Conservation (phyloP, 2,888 invertebrate species). For the Sphaerophoria taeniata region DNA sequence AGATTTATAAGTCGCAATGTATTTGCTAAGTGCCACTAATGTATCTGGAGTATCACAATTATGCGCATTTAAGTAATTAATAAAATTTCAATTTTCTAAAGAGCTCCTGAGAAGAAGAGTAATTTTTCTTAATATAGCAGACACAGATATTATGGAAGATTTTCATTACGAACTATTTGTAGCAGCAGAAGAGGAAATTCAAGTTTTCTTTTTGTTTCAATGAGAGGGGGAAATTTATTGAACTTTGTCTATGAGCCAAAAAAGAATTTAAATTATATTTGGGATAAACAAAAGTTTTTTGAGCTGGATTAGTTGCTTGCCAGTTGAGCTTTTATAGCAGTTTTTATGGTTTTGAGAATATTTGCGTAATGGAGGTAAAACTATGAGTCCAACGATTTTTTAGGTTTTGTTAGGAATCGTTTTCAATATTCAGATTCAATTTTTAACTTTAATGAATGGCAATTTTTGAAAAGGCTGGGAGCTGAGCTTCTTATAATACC, state of each 20-base stretch:
- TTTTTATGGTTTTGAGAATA: too few relatives aligned
- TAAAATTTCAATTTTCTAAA: constrained; percentile 34
- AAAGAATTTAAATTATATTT: constrained; percentile 4
- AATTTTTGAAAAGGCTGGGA: too few relatives aligned
- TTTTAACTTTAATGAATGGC: too few relatives aligned
- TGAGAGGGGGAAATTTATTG: constrained; percentile 16
- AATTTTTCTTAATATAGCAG: constrained; percentile 6
- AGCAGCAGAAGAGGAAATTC: background rate
- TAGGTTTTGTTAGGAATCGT: too few relatives aligned
- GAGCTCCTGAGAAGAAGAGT: constrained; percentile 19
- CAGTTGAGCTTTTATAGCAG: constrained; percentile 21
- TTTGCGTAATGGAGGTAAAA: too few relatives aligned
- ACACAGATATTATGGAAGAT: constrained; percentile 7
- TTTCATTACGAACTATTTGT: constrained; percentile 29
- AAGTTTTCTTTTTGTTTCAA: background rate
- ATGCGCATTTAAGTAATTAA: constrained; percentile 51
- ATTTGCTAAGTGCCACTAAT: constrained; percentile 51
- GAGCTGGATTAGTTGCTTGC: background rate
- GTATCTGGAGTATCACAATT: constrained; percentile 22
- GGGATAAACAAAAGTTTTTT: background rate
- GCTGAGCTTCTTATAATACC: too few relatives aligned
- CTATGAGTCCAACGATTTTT: too few relatives aligned
- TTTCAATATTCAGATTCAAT: too few relatives aligned
- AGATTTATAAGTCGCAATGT: background rate
- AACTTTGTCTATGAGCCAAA: constrained; percentile 42